phyloP scores from a whole-genome alignment of 2,113 vertebrate species.

The Petrocephalus microphthalmus region DNA sequence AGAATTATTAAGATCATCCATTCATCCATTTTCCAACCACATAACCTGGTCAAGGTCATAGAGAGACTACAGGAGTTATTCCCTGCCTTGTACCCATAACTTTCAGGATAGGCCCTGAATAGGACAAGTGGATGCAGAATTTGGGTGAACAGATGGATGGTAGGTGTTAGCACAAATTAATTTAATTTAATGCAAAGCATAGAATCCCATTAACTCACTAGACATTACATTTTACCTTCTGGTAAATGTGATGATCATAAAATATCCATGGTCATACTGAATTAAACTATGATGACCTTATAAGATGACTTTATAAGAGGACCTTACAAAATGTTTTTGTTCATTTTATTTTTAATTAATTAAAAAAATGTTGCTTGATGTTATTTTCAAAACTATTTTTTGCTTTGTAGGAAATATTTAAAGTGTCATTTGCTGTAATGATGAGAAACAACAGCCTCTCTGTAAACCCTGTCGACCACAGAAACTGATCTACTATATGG shows the following conservation, averaged over 20 bases:
- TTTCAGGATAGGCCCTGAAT: neutral
- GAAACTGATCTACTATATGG: neutral
- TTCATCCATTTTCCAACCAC: neutral
- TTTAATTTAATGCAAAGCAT: neutral
- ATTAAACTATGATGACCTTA: neutral
- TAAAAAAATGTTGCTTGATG: neutral
- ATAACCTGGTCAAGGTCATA: neutral
- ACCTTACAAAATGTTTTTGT: neutral
- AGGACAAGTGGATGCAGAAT: neutral
- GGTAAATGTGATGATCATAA: neutral
- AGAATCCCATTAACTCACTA: neutral
- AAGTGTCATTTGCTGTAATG: neutral
- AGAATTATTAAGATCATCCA: neutral
- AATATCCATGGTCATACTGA: neutral
- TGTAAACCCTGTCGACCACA: neutral
- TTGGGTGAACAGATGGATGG: neutral
- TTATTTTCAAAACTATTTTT: neutral
- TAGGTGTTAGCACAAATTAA: neutral
- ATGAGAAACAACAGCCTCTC: neutral
- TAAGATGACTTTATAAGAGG: neutral
- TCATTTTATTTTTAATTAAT: too few relatives aligned
- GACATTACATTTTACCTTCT: neutral
- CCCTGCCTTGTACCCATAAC: neutral
- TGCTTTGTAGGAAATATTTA: neutral
- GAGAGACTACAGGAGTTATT: neutral